Percentiles rank a stretch among this genome's conserved stretches.
These are phyloP conservation scores for Gavialis gangeticus DNA, from an alignment of 2,113 vertebrate genomes.

Conservation along the genomic window DNA sequence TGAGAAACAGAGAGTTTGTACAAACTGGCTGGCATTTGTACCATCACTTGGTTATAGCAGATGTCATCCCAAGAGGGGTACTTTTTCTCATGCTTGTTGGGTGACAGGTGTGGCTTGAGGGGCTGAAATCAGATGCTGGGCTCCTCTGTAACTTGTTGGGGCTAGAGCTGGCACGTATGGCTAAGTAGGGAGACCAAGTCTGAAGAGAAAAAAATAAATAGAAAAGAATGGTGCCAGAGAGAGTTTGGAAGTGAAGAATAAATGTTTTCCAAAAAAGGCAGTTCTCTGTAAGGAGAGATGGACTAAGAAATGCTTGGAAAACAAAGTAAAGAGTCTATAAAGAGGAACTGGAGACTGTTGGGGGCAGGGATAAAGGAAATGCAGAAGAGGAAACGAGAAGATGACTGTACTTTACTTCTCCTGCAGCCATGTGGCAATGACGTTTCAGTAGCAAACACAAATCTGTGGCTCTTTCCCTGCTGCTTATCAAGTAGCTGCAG, in stretches of 20 bases:
- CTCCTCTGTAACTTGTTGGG: background rate
- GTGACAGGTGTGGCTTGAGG: background rate
- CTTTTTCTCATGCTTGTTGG: background rate
- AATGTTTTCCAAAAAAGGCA: background rate
- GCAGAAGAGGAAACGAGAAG: background rate
- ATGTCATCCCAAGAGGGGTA: background rate
- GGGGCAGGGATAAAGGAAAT: background rate
- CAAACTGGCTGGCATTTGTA: background rate
- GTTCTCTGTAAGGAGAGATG: background rate
- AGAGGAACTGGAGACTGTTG: background rate
- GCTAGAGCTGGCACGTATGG: background rate
- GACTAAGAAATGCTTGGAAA: background rate
- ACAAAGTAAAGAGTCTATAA: background rate
- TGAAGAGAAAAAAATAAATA: background rate
- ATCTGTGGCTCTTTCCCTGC: background rate
- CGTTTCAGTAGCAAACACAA: constrained; percentile 20
- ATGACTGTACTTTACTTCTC: background rate
- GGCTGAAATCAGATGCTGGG: background rate
- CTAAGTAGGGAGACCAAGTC: background rate
- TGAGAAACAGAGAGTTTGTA: background rate
- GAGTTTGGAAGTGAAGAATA: background rate
- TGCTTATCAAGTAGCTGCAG: background rate
- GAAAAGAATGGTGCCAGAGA: background rate
- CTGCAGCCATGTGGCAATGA: background rate
- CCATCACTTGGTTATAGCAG: background rate